Percentiles rank a stretch among this genome's conserved stretches.
phyloP scores from a whole-genome alignment of 2,113 vertebrate genomes.

The Rattus norvegicus region GRCr8 NC_086039.1:105992001-105992500 shows the following conservation, averaged over 20 bases:
- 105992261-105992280: constrained; percentile 28
- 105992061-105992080: not conserved
- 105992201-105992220: not conserved
- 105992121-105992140: constrained; percentile 41
- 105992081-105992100: constrained; percentile 13
- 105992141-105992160: constrained; percentile 29
- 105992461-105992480: not conserved
- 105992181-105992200: not conserved
- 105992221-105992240: constrained; percentile 36
- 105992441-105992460: not conserved
- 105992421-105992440: not conserved
- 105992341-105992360: not conserved
- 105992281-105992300: not conserved
- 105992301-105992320: constrained; percentile 17
- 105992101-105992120: not conserved
- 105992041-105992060: not conserved
- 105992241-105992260: constrained; percentile 34
- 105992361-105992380: not conserved
- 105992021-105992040: constrained; percentile 7
- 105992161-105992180: not conserved
- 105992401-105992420: constrained; percentile 19
- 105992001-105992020: not conserved
- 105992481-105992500: constrained; percentile 51
- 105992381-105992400: constrained; percentile 34
- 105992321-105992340: not conserved